Evolutionary conservation across 1,140 invertebrate genomes (phyloP).

Genomic region (Yoshiicerus persimilis): DNA sequence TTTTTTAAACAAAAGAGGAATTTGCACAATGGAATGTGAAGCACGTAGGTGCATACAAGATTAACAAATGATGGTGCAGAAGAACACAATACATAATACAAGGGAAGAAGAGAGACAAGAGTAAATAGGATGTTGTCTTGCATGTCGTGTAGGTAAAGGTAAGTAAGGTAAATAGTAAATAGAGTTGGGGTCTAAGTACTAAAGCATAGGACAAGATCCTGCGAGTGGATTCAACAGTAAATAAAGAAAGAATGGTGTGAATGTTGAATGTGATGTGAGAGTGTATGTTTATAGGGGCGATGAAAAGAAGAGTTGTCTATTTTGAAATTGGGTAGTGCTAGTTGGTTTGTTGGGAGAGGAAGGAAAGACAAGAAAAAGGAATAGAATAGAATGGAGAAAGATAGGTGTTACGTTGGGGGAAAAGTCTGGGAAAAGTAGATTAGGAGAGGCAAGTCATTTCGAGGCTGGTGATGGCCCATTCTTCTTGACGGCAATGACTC

Average conservation of each 20-base stretch:
- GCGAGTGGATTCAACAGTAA: neutral
- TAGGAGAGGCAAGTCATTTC: slow-evolving; percentile 45
- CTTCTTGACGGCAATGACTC: slow-evolving; percentile 44
- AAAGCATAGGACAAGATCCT: neutral
- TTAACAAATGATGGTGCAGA: neutral
- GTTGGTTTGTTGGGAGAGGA: neutral
- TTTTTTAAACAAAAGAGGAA: too few relatives aligned
- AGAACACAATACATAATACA: neutral
- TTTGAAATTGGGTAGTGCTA: slow-evolving; percentile 4
- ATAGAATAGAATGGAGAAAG: slow-evolving; percentile 25
- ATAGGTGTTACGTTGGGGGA: slow-evolving; percentile 36
- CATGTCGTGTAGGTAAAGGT: too few relatives aligned
- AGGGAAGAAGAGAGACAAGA: neutral
- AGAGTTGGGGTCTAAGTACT: too few relatives aligned
- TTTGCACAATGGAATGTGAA: too few relatives aligned
- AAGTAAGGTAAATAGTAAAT: too few relatives aligned
- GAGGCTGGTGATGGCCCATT: slow-evolving; percentile 44
- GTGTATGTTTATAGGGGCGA: slow-evolving; percentile 33
- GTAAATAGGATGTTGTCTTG: too few relatives aligned
- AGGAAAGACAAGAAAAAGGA: neutral
- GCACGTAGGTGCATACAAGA: neutral
- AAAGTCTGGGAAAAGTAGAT: slow-evolving; percentile 47
- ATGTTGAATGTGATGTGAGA: slow-evolving; percentile 21
- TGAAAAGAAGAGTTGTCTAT: slow-evolving; percentile 25
- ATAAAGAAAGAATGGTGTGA: slow-evolving; percentile 15